Evolutionary conservation across 2,888 invertebrate genomes (phyloP), one percentile per base, ranked within the genome.

Genomic region (Drosophila tanythrix): DNA sequence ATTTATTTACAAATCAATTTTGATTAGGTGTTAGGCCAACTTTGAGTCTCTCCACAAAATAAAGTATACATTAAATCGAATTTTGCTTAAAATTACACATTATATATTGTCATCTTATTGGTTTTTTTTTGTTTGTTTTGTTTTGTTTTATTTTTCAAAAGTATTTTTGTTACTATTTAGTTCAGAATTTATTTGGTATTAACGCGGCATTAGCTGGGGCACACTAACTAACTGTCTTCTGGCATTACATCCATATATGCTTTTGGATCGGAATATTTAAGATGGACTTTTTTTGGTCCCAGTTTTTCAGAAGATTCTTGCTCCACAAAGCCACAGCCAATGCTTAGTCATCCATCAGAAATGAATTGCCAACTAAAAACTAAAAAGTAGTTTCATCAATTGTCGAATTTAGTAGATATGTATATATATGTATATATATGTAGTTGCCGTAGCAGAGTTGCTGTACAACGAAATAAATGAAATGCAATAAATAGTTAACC

Each of bases 71-170:
- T 55, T 66, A 52, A 57, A 55, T 81, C 63, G 67, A 71, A 65
- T 79, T 69, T 73, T 15, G 65, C 69, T 74, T 70, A 83, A 67
- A 67, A 64, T 63, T 83, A 75, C 64, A 71, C 29, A 68, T 72
- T 74, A 33, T 71, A 89, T 83, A 83, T 83, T 83, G 83, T 83
- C 83, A 77, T 81, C 57, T 73, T 76, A 67, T 83, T 69, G 74
- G 60, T 76, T 75, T 70, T 33, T 67, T 33, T 8, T 21, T n/a
- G n/a, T n/a, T n/a, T n/a, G n/a, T n/a, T 29, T 40, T 40, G 5
- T 43, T 43, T 25, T 18, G 13, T 27, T 55, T 11, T 50, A 8
- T 60, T 40, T 36, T 66, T 25, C 3, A 11, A 64, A 53, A 25
- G 18, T 27, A 36, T 56, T 58, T 63, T 29, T 48, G 7, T 31